Base-by-base conservation (phyloP, 2,113 vertebrate species). In the Sorex araneus region DNA sequence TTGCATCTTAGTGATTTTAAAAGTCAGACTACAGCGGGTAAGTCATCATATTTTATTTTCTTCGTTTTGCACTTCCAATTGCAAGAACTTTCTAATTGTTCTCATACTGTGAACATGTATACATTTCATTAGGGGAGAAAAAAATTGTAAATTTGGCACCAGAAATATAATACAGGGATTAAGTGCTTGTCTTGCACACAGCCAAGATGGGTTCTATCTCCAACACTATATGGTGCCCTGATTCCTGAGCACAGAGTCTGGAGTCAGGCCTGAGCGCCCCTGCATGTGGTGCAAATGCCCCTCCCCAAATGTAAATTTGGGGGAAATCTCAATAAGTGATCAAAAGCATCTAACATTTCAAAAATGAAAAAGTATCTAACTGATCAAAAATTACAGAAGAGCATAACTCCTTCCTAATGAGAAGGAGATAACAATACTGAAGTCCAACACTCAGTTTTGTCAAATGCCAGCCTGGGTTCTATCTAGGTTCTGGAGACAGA, bases 111-210 rank as follows among this genome's bases (percentile, higher is more conserved):
- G 19, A 67, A 67, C 2, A 5, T 32, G 10, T n/a, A 75, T 75
- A 57, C 84, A 16, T 40, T 83, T 12, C 78, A 9, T 54, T 27
- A 78, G 71, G 71, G 84, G 3, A 90, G 71, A 54, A 47, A 95
- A 45, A 69, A 69, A 15, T 25, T 32, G 34, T 74, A 74, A 63
- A 82, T 75, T 19, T 63, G 64, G 8, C 9, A 28, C 21, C 64
- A 28, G 27, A 30, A 7, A 28, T 2, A 66, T 66, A 2, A 27
- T 28, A 0, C 64, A 66, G 64, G 25, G 27, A 21, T 30, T 23
- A 21, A 28, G 28, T 30, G 28, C 21, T 30, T 27, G 64, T 11
- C 64, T 30, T 66, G 19, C 16, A 60, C 57, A 3, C 3, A 28
- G 64, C 64, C 25, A 12, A 66, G 8, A 19, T 60, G 57, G 57